A percentile compares a stretch with the other conserved stretches of the same genome.
Conservation (phyloP, 2,888 invertebrate species). For the Deroplatys truncata region DNA sequence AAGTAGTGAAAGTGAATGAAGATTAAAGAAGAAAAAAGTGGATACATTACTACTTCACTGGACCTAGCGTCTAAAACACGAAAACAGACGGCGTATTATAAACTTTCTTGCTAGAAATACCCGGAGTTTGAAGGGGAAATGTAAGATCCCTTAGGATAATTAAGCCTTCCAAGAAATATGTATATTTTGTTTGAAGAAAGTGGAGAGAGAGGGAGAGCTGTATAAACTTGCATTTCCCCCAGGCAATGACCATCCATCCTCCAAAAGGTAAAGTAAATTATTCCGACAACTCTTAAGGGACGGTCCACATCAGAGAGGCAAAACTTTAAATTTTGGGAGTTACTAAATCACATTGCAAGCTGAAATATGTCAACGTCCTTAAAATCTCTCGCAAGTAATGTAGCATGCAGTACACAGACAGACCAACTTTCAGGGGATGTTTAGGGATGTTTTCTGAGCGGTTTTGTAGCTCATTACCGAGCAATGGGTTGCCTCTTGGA, state of each 20-base stretch:
- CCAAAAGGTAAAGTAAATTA: neutral
- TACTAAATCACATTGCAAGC: neutral
- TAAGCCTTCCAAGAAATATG: neutral
- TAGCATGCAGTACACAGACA: too few species aligned
- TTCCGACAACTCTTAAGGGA: neutral
- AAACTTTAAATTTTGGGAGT: neutral
- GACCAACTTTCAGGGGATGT: too few species aligned
- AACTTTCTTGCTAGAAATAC: neutral
- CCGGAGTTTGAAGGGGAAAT: neutral
- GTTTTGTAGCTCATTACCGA: too few species aligned
- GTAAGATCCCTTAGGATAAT: neutral
- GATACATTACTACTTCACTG: too few species aligned
- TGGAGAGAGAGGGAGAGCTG: too few species aligned
- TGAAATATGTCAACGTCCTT: neutral
- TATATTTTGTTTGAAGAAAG: neutral
- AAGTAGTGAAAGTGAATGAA: too few species aligned
- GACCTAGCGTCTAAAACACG: too few species aligned
- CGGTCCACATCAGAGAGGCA: neutral
- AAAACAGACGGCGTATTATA: too few species aligned
- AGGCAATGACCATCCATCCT: neutral
- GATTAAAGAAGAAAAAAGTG: too few species aligned
- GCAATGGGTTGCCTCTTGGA: too few species aligned
- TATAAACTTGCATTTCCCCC: neutral
- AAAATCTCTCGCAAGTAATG: too few species aligned
- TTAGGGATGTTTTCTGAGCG: too few species aligned